Conservation (phyloP, 2,113 vertebrate genomes). For the Varanus salvator region DNA sequence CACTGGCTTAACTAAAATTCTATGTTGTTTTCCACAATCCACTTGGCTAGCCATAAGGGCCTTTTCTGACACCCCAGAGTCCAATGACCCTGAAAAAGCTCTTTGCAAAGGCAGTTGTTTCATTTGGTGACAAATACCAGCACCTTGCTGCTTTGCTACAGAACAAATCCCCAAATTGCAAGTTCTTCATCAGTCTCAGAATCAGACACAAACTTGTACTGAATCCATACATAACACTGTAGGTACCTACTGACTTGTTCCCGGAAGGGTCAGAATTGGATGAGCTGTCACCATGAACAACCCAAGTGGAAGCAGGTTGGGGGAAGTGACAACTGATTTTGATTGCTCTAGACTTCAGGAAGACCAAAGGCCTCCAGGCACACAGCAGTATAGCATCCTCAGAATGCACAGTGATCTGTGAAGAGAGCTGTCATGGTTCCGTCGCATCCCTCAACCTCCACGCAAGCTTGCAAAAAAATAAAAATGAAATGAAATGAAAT, state of each 20-base stretch:
- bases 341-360: constrained; percentile 7
- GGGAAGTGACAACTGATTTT: constrained; percentile 13
- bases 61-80: neutral
- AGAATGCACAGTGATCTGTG: neutral
- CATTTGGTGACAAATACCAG: constrained; percentile 19
- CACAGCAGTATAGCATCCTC: neutral
- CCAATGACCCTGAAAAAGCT: constrained; percentile 6
- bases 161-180: neutral
- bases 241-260: neutral
- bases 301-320: neutral
- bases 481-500: neutral
- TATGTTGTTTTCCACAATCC: constrained; percentile 12
- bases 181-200: neutral
- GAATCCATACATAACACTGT: neutral
- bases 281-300: neutral
- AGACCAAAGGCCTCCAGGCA: neutral
- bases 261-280: neutral
- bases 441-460: neutral
- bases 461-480: neutral
- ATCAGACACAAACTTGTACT: neutral
- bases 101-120: neutral
- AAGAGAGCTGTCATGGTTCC: neutral
- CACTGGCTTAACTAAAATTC: neutral
- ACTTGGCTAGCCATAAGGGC: neutral
- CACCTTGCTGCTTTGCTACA: neutral